phyloP scores from a whole-genome alignment of 2,113 vertebrate species.

The Tonatia bakeri region DNA sequence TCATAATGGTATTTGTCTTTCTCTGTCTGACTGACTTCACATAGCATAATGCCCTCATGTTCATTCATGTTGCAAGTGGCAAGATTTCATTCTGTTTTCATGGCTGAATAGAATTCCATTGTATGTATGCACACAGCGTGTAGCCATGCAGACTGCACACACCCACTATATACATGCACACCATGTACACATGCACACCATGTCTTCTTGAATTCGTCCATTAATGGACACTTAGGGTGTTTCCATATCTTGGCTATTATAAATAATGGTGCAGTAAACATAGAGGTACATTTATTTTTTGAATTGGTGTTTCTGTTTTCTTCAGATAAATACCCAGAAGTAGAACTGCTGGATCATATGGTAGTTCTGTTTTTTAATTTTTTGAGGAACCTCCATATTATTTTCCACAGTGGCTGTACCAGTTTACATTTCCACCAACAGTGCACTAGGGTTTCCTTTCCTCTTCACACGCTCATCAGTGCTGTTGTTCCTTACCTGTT shows the following conservation, averaged over 20 bases:
- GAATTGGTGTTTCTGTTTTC: neutral
- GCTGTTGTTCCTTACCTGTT: no score
- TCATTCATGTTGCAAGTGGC: no score
- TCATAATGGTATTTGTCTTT: neutral
- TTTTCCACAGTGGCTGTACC: no score
- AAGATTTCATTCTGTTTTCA: no score
- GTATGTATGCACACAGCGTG: no score
- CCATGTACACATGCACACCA: neutral
- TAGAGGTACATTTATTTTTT: neutral
- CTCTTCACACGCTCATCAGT: fast-evolving
- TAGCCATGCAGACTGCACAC: neutral
- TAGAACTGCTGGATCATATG: neutral
- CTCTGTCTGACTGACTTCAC: no score
- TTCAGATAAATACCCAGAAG: neutral
- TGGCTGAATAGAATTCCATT: no score
- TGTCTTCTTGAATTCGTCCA: no score
- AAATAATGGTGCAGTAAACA: no score
- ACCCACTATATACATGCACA: neutral
- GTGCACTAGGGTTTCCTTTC: neutral
- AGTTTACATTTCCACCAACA: no score
- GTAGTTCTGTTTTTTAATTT: neutral
- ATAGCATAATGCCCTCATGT: no score
- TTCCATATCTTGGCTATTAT: neutral
- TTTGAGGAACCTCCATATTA: neutral
- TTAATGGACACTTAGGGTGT: no score